Conservation (phyloP, 2,888 invertebrate genomes). For the Phortica okadai region DNA sequence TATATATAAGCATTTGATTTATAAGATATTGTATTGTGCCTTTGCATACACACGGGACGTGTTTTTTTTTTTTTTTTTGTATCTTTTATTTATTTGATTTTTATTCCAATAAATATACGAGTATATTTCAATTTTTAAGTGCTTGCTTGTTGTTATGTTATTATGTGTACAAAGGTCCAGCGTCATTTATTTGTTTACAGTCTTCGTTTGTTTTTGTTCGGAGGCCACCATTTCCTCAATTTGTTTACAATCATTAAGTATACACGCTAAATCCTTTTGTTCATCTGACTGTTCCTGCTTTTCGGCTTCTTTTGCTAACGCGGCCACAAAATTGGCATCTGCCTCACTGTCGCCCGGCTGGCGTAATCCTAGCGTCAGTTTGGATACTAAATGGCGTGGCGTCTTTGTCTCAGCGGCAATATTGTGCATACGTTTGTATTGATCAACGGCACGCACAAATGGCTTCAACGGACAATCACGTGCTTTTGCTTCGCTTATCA, state of each 20-base stretch:
- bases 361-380: conserved; percentile 65
- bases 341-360: conserved; percentile 56
- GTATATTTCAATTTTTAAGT: too few relatives aligned
- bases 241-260: background rate
- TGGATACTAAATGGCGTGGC: conserved; percentile 67
- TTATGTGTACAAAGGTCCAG: background rate
- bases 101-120: too few relatives aligned
- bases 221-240: background rate
- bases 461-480: conserved; percentile 66
- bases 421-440: conserved; percentile 65
- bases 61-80: too few relatives aligned
- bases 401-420: conserved; percentile 63
- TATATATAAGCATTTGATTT: too few relatives aligned
- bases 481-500: conserved; percentile 55
- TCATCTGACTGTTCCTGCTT: background rate
- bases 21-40: too few relatives aligned
- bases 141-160: background rate
- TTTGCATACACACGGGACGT: too few relatives aligned
- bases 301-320: conserved; percentile 39
- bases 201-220: background rate
- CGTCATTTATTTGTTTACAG: background rate
- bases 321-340: conserved; percentile 11
- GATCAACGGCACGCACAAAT: conserved; percentile 60
- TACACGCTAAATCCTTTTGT: background rate
- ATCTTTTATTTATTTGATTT: too few relatives aligned